A percentile compares a stretch with the other conserved stretches of the same genome.
These are phyloP conservation scores for Chamaea fasciata DNA, from an alignment of 2,113 vertebrate genomes.

Conservation along the genomic window DNA sequence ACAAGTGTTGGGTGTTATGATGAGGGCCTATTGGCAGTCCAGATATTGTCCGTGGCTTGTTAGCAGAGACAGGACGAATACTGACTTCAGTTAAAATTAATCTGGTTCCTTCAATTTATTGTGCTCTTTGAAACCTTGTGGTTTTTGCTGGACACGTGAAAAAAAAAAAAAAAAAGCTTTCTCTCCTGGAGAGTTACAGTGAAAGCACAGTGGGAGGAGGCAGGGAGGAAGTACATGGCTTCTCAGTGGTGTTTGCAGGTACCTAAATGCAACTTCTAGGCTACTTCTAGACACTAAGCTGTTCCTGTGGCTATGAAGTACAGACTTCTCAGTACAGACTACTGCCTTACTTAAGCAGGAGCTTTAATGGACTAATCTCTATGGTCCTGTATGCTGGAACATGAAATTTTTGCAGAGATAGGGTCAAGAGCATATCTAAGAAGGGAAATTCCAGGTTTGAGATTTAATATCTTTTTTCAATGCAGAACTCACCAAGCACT, in stretches of 20 bases:
- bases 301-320: neutral
- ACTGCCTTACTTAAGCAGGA: neutral
- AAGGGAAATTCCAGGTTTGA: neutral
- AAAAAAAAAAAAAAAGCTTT: neutral
- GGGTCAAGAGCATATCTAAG: neutral
- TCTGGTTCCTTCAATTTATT: neutral
- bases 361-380: neutral
- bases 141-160: neutral
- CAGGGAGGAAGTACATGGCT: neutral
- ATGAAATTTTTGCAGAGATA: neutral
- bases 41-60: neutral
- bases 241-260: neutral
- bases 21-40: neutral
- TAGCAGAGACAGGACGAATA: neutral
- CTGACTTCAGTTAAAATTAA: neutral
- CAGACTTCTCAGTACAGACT: neutral
- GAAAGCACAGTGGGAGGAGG: neutral
- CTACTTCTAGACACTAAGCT: neutral
- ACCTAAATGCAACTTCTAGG: neutral
- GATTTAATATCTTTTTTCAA: neutral
- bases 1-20: neutral
- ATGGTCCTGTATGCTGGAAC: neutral
- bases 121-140: rapidly evolving
- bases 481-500: neutral
- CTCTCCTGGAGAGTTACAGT: neutral